These are phyloP conservation scores for Lepilemur septentrionalis DNA, from an alignment of 2,797 vertebrate species.

Conservation along the genomic window DNA sequence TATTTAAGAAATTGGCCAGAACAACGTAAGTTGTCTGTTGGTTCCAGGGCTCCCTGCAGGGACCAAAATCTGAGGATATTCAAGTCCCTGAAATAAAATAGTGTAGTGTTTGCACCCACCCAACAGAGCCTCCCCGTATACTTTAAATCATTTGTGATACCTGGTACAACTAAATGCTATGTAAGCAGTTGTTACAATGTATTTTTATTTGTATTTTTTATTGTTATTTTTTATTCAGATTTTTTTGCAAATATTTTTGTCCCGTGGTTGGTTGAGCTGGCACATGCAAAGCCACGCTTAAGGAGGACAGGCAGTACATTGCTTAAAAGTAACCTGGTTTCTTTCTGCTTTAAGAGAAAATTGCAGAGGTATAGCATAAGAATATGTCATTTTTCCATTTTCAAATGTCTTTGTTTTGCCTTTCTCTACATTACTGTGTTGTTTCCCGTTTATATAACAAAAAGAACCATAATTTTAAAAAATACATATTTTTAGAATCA, in stretches of 20 bases:
- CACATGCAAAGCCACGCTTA: fast-evolving
- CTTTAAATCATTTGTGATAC: not conserved
- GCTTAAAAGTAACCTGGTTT: not conserved
- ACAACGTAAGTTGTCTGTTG: not conserved
- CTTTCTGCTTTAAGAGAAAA: not conserved
- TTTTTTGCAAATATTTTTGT: not conserved
- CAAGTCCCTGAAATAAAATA: not conserved
- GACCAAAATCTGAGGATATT: not conserved
- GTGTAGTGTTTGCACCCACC: not conserved
- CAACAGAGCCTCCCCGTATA: fast-evolving
- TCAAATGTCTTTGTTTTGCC: not conserved
- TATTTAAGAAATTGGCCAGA: not conserved
- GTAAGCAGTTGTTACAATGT: not conserved
- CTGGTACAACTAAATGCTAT: too few relatives aligned
- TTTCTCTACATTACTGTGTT: not conserved
- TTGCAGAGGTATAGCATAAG: not conserved
- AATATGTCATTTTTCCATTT: not conserved
- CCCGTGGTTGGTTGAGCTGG: not conserved
- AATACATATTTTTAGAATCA: not conserved
- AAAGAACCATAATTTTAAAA: not conserved
- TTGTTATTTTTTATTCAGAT: not conserved
- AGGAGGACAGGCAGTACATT: fast-evolving
- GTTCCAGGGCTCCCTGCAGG: not conserved
- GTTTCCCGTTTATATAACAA: not conserved
- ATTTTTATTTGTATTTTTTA: not conserved